These are phyloP conservation scores for Drosophila mojavensis DNA, from an alignment of 1,140 invertebrate species.

Conservation along the genomic window DNA sequence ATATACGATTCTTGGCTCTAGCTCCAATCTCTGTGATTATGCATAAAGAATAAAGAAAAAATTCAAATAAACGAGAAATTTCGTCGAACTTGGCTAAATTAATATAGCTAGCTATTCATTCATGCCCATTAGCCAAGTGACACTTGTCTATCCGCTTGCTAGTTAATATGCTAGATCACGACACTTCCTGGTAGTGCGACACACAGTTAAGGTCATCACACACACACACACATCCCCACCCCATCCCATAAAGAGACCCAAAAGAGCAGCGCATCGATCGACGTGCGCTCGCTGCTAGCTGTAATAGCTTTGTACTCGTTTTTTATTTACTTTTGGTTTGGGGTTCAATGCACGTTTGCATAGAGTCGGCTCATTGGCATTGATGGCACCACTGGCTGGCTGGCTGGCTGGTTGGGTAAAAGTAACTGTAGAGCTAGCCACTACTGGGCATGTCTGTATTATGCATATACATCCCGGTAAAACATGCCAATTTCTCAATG, in stretches of 20 bases:
- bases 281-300: conserved; percentile 13
- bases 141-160: conserved; percentile 10
- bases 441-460: no score
- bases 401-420: neutral
- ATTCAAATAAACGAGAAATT: no score
- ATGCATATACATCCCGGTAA: neutral
- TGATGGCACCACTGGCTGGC: conserved; percentile 9
- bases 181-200: conserved; percentile 27
- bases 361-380: conserved; percentile 23
- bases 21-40: neutral
- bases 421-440: neutral
- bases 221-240: no score
- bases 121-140: conserved; percentile 9
- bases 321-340: conserved; percentile 7
- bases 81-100: conserved; percentile 6
- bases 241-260: neutral
- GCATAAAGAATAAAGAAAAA: neutral
- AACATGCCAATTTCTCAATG: conserved; percentile 19
- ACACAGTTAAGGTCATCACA: neutral
- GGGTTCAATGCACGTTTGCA: conserved; percentile 50
- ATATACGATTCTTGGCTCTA: no score
- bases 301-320: conserved; percentile 20
- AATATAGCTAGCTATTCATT: neutral
- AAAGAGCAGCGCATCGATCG: conserved; percentile 20
- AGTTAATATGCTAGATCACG: conserved; percentile 45